These are phyloP conservation scores for Drosophila nannoptera DNA, from an alignment of 1,140 invertebrate genomes.

Conservation along the genomic window DNA sequence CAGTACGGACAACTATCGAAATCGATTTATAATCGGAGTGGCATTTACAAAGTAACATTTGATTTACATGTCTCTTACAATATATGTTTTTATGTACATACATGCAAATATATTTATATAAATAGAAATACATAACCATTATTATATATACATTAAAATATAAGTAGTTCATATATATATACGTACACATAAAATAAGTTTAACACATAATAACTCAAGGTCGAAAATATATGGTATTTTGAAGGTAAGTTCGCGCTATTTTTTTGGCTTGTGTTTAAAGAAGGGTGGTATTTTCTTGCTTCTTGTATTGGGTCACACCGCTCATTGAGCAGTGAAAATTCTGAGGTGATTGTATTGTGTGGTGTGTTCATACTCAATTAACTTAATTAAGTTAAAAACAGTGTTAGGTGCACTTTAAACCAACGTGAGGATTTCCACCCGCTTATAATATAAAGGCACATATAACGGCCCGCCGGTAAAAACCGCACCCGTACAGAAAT, in stretches of 20 bases:
- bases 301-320: constrained; percentile 23
- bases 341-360: constrained; percentile 61
- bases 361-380: constrained; percentile 68
- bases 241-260: background rate
- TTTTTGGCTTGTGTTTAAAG: constrained; percentile 23
- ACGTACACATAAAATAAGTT: constrained; percentile 5
- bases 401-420: constrained; percentile 59
- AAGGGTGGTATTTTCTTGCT: constrained; percentile 20
- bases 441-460: constrained; percentile 51
- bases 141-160: background rate
- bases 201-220: background rate
- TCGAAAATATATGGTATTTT: constrained; percentile 12
- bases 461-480: constrained; percentile 58
- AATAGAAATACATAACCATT: background rate
- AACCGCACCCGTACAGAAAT: constrained; percentile 59
- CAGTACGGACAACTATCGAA: no score
- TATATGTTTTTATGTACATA: background rate
- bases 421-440: constrained; percentile 44
- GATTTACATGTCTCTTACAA: constrained; percentile 5
- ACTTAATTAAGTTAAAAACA: constrained; percentile 70
- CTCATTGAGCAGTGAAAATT: constrained; percentile 55
- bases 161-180: background rate
- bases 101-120: constrained; percentile 9
- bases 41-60: constrained; percentile 22
- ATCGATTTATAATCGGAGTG: background rate